phyloP scores from a whole-genome alignment of 2,797 vertebrate genomes.

The Lacerta agilis region DNA sequence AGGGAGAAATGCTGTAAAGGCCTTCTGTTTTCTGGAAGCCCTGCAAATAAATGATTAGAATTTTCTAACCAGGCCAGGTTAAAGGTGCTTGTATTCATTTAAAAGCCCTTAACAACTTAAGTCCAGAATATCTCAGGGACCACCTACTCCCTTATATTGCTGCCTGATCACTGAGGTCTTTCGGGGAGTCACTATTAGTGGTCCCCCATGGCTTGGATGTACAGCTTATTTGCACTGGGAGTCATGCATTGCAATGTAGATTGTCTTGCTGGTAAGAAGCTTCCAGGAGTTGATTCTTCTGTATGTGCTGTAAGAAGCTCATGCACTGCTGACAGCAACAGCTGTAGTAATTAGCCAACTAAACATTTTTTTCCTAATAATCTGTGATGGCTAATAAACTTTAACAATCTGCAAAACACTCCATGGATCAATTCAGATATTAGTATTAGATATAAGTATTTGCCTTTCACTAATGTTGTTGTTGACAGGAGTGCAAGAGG shows the following conservation, averaged over 20 bases:
- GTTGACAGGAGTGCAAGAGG: constrained; percentile 29
- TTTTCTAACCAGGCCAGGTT: neutral
- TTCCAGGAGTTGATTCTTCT: neutral
- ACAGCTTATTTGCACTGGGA: too few species aligned
- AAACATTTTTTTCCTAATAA: constrained; percentile 61
- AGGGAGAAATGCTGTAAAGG: neutral
- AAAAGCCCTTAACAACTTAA: too few species aligned
- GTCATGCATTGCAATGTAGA: neutral
- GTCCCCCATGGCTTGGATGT: too few species aligned
- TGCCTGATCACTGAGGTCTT: too few species aligned
- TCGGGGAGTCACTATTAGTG: too few species aligned
- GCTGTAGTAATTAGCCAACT: constrained; percentile 66
- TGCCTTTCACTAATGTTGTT: constrained; percentile 46
- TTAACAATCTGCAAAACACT: constrained; percentile 58
- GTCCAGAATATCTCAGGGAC: too few species aligned
- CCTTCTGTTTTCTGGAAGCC: neutral
- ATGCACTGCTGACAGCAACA: constrained; percentile 37
- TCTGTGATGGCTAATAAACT: constrained; percentile 67
- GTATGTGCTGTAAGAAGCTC: constrained; percentile 26
- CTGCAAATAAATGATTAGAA: neutral
- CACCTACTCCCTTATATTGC: too few species aligned
- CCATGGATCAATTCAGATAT: constrained; percentile 54
- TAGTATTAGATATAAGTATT: constrained; percentile 55
- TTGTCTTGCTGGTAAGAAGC: constrained; percentile 8
- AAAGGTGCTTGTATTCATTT: neutral